Base-by-base conservation (phyloP, 2,888 invertebrate species). In the Anthophora plumipes region DNA sequence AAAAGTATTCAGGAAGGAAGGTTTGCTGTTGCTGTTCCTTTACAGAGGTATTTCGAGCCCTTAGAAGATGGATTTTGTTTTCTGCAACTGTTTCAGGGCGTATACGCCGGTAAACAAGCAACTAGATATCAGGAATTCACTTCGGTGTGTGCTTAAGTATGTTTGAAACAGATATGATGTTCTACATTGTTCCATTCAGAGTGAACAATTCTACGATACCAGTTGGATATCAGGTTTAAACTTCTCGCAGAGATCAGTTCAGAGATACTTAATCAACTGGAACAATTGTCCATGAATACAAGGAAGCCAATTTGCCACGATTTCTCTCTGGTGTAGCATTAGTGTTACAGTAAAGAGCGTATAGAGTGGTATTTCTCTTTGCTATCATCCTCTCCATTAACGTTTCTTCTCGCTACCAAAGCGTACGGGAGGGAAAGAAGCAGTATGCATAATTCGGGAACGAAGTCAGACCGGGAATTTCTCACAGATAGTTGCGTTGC, bases 281-380 rank as follows among this genome's bases (percentile, higher is more conserved):
- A 61, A 46, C 17, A 11, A 12, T 63, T 25, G 14, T 9, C 20
- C 20, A 64, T 50, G 48, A 20, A 31, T n/a, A 14, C 48, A 37
- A 8, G 31, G 20, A 12, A 4, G 6, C 37, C 1, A 64, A 12
- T 68, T 43, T n/a, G 4, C n/a, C 41, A 5, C 43, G 31, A 68
- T 68, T 22, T 37, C n/a, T 37, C 20, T 20, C 6, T 0, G 5
- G 20, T 52, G 1, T 69, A 57, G 31, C 48, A 57, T 57, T 69
- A 69, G 68, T 46, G 37, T 11, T 9, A 25, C 31, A 46, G 57
- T 69, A 57, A 69, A 69, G 20, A 59, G 11, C 2, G 14, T 31
- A 67, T 41, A 41, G n/a, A 11, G 52, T 54, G 11, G 2, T 22
- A 55, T 6, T 46, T n/a, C 14, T 41, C n/a, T 14, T 37, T 20